phyloP scores from a whole-genome alignment of 2,797 vertebrate genomes.

The Gallinago stenura region DNA sequence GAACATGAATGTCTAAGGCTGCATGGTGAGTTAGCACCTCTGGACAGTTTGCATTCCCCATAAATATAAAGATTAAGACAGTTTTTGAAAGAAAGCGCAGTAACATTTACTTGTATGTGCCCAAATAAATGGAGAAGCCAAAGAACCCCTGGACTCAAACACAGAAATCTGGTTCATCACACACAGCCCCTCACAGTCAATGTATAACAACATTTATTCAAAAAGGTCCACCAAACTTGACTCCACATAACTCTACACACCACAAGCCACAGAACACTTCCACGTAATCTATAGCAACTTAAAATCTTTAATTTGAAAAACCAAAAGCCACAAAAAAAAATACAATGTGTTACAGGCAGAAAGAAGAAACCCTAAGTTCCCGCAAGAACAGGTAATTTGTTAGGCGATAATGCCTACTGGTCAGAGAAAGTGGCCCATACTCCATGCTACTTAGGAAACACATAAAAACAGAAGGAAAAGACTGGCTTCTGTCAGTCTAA shows the following conservation, averaged over 20 bases:
- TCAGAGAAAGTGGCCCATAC: background rate
- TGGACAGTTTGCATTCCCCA: conserved; percentile 15
- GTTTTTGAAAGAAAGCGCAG: conserved; percentile 27
- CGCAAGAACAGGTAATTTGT: conserved; percentile 53
- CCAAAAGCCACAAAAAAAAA: conserved; percentile 60
- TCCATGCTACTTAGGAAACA: background rate
- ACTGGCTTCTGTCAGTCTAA: background rate
- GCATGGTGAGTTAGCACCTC: conserved; percentile 54
- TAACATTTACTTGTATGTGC: background rate
- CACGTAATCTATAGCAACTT: conserved; percentile 65
- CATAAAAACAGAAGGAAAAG: background rate
- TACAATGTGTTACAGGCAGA: conserved; percentile 34
- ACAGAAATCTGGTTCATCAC: conserved; percentile 31
- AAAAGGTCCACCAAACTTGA: conserved; percentile 50
- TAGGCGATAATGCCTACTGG: background rate
- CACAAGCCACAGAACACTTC: conserved; percentile 73
- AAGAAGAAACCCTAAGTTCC: conserved; percentile 6
- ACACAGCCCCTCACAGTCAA: background rate
- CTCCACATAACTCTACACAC: conserved; percentile 40
- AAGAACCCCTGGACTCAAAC: background rate
- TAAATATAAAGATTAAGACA: conserved; percentile 26
- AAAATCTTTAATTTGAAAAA: conserved; percentile 73
- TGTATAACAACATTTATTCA: conserved; percentile 32
- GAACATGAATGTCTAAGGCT: background rate
- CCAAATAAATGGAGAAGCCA: background rate